These are phyloP conservation scores for Atractosteus spatula DNA, from an alignment of 2,113 vertebrate genomes.

Conservation along the genomic window DNA sequence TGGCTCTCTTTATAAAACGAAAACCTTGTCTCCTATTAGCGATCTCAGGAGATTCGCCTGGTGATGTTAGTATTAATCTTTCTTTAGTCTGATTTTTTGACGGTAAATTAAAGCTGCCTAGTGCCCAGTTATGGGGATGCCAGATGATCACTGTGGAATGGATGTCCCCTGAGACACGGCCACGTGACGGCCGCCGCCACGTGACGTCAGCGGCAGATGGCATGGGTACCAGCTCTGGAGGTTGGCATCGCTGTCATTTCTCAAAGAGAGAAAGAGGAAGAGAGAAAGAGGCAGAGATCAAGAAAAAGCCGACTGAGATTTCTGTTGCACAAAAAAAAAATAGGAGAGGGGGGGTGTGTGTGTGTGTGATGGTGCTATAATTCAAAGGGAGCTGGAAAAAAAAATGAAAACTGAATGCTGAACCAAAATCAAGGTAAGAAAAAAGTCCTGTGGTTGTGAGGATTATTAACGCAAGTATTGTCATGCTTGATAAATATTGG, in stretches of 20 bases:
- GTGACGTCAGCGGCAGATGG: constrained; percentile 99
- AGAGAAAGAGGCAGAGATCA: constrained; percentile 51
- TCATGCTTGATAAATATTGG: not conserved
- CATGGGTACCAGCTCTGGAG: constrained; percentile 97
- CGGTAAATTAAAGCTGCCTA: constrained; percentile 94
- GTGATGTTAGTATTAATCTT: constrained; percentile 70
- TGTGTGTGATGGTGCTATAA: constrained; percentile 75
- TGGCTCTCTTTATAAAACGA: constrained; percentile 13
- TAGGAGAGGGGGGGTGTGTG: too few relatives aligned
- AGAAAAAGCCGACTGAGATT: constrained; percentile 67
- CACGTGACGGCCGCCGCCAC: constrained; percentile 95
- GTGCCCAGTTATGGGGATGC: constrained; percentile 97
- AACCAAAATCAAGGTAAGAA: constrained; percentile 82
- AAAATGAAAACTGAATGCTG: constrained; percentile 86
- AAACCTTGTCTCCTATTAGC: constrained; percentile 18
- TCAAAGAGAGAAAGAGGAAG: constrained; percentile 84
- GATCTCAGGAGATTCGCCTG: constrained; percentile 8
- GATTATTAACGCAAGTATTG: constrained; percentile 1
- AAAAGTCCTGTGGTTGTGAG: not conserved
- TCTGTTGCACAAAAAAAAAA: constrained; percentile 70
- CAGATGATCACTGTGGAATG: constrained; percentile 96
- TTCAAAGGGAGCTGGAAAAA: constrained; percentile 70
- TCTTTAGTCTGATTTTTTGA: constrained; percentile 86
- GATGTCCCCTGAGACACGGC: constrained; percentile 88
- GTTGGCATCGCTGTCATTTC: constrained; percentile 99